phyloP scores from a whole-genome alignment of 2,888 invertebrate genomes.

The Uloborus plumipes region DNA sequence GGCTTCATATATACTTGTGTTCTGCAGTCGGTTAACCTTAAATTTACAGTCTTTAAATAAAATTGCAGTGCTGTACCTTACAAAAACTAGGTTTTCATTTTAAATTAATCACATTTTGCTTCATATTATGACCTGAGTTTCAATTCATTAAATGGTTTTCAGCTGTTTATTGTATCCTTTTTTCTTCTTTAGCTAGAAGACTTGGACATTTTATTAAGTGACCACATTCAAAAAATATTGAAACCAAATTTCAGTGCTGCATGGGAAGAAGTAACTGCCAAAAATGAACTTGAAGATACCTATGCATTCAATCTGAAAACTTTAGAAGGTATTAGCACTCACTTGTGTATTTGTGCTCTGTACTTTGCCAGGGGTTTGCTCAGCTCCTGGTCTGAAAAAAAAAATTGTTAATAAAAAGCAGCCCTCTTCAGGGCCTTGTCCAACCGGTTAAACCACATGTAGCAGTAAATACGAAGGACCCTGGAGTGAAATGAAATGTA shows the following conservation, averaged over 20 bases:
- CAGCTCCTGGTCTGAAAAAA: too few relatives aligned
- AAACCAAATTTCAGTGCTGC: constrained; percentile 83
- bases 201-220: constrained; percentile 85
- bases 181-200: constrained; percentile 82
- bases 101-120: not conserved
- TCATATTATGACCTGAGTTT: not conserved
- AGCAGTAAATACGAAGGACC: too few relatives aligned
- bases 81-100: not conserved
- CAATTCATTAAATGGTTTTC: not conserved
- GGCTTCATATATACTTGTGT: too few relatives aligned
- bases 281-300: constrained; percentile 88
- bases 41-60: too few relatives aligned
- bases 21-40: too few relatives aligned
- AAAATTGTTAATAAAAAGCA: too few relatives aligned
- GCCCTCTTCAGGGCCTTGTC: too few relatives aligned
- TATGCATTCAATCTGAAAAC: constrained; percentile 86
- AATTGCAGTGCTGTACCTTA: too few relatives aligned
- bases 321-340: constrained; percentile 76
- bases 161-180: not conserved
- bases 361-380: too few relatives aligned
- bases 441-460: too few relatives aligned
- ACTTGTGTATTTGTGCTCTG: constrained; percentile 19
- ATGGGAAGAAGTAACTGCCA: constrained; percentile 82
- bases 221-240: constrained; percentile 85
- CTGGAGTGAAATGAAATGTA: too few relatives aligned